Evolutionary conservation across 2,888 invertebrate genomes (phyloP).

Genomic region (Charanyca ferruginea): DNA sequence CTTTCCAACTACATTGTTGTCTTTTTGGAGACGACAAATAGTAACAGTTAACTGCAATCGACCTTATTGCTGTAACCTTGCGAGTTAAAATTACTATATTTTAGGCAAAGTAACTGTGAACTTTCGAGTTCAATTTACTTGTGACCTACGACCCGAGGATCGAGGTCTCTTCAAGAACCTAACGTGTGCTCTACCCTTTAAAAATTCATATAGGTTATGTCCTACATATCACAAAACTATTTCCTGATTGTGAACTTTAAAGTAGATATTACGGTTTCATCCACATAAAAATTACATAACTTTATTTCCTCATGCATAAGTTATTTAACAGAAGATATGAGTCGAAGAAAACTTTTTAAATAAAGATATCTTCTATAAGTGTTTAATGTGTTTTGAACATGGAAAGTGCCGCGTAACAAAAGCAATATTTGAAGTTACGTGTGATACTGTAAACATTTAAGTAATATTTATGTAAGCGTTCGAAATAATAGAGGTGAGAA

Average conservation of each 20-base stretch:
- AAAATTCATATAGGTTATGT: constrained; percentile 17
- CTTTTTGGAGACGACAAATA: constrained; percentile 38
- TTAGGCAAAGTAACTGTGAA: constrained; percentile 62
- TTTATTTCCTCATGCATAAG: constrained; percentile 55
- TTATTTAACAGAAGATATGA: constrained; percentile 54
- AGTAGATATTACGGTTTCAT: constrained; percentile 41
- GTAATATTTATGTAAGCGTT: constrained; percentile 48
- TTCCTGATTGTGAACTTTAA: constrained; percentile 36
- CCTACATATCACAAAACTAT: constrained; percentile 25
- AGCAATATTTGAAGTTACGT: constrained; percentile 58
- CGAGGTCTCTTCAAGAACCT: constrained; percentile 20
- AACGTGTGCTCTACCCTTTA: constrained; percentile 7
- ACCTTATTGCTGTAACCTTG: constrained; percentile 72
- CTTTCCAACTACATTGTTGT: constrained; percentile 12
- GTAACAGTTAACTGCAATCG: constrained; percentile 61
- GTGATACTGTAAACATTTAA: constrained; percentile 46
- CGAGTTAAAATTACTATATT: constrained; percentile 65
- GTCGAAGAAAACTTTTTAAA: constrained; percentile 32
- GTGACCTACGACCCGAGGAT: constrained; percentile 45
- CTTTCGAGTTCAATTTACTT: constrained; percentile 45
- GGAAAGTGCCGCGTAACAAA: constrained; percentile 53
- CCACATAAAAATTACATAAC: constrained; percentile 57
- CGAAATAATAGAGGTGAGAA: constrained; percentile 27
- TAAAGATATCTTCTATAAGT: constrained; percentile 28
- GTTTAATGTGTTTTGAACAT: constrained; percentile 52